A percentile compares a stretch with the other conserved stretches of the same genome.
Evolutionary conservation across 1,140 invertebrate species (phyloP).

Genomic region (Acromyrmex heyeri): DNA sequence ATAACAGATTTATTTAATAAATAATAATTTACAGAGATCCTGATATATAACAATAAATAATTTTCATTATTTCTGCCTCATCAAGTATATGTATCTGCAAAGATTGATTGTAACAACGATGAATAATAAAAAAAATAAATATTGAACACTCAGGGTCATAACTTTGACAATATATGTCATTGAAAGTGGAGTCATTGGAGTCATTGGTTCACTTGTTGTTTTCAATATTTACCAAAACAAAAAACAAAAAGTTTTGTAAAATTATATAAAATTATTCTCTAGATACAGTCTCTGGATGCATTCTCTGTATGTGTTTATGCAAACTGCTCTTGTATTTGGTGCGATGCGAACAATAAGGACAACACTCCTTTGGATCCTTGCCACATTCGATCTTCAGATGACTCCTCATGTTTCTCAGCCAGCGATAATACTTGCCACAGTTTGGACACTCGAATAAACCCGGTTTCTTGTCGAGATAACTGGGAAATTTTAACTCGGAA

Average conservation of each 20-base stretch:
- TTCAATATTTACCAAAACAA: not conserved
- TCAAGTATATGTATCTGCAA: not conserved
- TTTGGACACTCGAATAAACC: slow-evolving; percentile 85
- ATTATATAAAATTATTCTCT: slow-evolving; percentile 51
- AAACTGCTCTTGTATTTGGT: slow-evolving; percentile 84
- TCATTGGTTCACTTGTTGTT: too few species aligned
- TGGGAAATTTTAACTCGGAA: slow-evolving; percentile 24
- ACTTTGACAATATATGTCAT: too few species aligned
- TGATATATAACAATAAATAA: not conserved
- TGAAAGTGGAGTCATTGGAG: too few species aligned
- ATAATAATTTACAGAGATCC: not conserved
- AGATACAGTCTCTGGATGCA: slow-evolving; percentile 79
- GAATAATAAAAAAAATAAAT: not conserved
- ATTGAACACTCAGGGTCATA: too few species aligned
- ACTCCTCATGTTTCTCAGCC: slow-evolving; percentile 86
- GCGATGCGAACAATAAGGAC: slow-evolving; percentile 84
- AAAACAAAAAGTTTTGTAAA: not conserved
- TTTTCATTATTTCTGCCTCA: not conserved
- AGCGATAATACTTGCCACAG: slow-evolving; percentile 87
- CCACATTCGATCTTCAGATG: slow-evolving; percentile 87
- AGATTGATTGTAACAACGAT: not conserved
- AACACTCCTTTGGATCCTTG: slow-evolving; percentile 85
- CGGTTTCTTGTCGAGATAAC: slow-evolving; percentile 76
- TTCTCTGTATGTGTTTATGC: slow-evolving; percentile 82
- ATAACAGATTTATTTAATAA: not conserved